Base-by-base conservation (phyloP, 2,888 invertebrate genomes). In the Cotesia congregata region DNA sequence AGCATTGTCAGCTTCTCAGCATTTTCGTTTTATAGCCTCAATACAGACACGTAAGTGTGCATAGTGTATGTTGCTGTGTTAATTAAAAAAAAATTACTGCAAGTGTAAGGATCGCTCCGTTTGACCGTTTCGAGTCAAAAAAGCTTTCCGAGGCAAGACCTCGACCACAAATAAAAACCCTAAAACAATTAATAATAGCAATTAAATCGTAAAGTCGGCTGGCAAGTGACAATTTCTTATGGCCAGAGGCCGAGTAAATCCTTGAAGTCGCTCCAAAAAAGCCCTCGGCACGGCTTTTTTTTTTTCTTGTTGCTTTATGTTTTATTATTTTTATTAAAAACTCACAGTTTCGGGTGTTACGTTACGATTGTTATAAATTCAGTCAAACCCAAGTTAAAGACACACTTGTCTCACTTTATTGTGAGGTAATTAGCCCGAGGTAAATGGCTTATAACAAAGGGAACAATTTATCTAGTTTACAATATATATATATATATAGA, bases 201-300 rank as follows among this genome's bases (percentile, higher is more conserved):
- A 12, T 50, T 12, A 50, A 12, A 12, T 30, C 3, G 0, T 30
- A 12, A 12, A 50, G 4, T 50, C 50, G 50, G 50, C 50, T 50
- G 50, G 50, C 50, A 50, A 50, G 65, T 65, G 30, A 65, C 65
- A 65, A 65, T 30, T 30, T 65, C 65, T 20, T 38, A 65, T 65
- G 65, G 65, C 65, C 30, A 30, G 12, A 65, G 38, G 65, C 30
- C 30, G 30, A 17, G 38, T 12, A 65, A 30, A 65, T 65, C 38
- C 30, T 65, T 65, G 38, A 65, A 65, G 65, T 50, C 12, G 50
- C 50, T 50, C 50, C 50, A 50, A 50, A 50, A 50, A 12, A 50
- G 50, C 50, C 12, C 50, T 50, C 50, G 50, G 50, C 50, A 12
- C 12, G 9, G 12, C 50, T 50, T 50, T 50, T 50, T 50, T 50